phyloP scores from a whole-genome alignment of 2,797 vertebrate genomes.

The Pelochelys cantorii region DNA sequence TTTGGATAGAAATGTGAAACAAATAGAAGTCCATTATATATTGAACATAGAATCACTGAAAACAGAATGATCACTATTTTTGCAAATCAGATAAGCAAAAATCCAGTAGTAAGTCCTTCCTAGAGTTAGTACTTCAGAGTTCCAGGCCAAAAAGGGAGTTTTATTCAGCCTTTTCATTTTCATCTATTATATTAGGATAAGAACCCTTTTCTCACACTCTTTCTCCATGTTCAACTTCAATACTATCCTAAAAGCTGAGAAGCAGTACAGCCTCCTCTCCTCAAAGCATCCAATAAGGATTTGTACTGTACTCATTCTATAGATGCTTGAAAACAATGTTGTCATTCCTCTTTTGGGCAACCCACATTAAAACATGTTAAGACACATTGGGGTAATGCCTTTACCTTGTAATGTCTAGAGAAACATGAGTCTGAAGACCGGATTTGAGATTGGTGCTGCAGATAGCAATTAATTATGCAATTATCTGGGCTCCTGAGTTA shows the following conservation, averaged over 20 bases:
- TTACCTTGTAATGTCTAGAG: neutral
- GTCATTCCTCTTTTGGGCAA: neutral
- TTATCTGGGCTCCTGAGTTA: neutral
- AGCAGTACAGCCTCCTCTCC: neutral
- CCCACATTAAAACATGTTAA: neutral
- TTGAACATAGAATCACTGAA: neutral
- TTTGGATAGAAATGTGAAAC: neutral
- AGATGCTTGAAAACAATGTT: neutral
- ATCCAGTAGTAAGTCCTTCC: no score
- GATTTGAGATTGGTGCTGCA: neutral
- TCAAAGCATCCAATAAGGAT: neutral
- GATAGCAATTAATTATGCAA: neutral
- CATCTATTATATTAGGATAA: neutral
- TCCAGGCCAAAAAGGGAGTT: neutral
- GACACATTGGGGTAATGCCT: neutral
- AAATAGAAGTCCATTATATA: neutral
- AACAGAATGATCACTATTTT: fast-evolving
- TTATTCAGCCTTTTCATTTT: neutral
- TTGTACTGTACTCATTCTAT: neutral
- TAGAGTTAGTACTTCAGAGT: neutral
- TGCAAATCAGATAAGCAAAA: neutral
- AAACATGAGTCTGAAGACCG: neutral
- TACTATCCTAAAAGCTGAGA: neutral
- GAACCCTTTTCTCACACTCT: no score
- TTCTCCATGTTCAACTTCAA: neutral